phyloP scores from a whole-genome alignment of 2,888 invertebrate genomes.

The Eupithecia centaureata region DNA sequence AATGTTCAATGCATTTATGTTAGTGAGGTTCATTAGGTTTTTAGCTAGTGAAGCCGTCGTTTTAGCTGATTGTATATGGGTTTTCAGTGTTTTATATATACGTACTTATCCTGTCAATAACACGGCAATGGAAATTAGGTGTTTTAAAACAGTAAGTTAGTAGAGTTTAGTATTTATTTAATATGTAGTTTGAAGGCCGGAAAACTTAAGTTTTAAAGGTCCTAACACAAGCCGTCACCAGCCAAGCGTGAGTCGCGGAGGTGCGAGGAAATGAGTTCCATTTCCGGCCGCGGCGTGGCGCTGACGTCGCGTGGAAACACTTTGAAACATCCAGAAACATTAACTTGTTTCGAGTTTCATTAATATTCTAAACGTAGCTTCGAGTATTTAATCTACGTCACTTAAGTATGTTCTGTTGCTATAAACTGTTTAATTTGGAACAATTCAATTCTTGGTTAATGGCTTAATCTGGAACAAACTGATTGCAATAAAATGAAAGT shows the following conservation, averaged over 20 bases:
- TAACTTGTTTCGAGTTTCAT: background rate
- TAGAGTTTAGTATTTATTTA: background rate
- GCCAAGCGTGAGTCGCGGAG: conserved; percentile 1
- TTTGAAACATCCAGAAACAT: background rate
- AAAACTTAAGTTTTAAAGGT: too few relatives aligned
- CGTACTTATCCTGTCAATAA: too few relatives aligned
- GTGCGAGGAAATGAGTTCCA: conserved; percentile 30
- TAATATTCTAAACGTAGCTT: background rate
- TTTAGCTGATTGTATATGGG: too few relatives aligned
- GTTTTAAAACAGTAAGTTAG: background rate
- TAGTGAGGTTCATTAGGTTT: background rate
- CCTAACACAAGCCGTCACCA: conserved; percentile 15
- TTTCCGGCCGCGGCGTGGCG: conserved; percentile 27
- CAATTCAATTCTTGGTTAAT: too few relatives aligned
- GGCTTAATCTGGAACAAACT: too few relatives aligned
- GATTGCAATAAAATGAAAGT: too few relatives aligned
- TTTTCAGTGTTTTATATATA: too few relatives aligned
- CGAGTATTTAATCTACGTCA: too few relatives aligned
- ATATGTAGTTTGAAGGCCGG: background rate
- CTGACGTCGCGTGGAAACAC: conserved; percentile 20
- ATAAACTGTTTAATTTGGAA: background rate
- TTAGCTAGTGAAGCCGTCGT: background rate
- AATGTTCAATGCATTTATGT: background rate
- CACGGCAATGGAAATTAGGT: background rate
- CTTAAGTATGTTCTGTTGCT: too few relatives aligned